A percentile compares a stretch with the other conserved stretches of the same genome.
phyloP scores from a whole-genome alignment of 2,113 vertebrate species.

The Phrynosoma platyrhinos region DNA sequence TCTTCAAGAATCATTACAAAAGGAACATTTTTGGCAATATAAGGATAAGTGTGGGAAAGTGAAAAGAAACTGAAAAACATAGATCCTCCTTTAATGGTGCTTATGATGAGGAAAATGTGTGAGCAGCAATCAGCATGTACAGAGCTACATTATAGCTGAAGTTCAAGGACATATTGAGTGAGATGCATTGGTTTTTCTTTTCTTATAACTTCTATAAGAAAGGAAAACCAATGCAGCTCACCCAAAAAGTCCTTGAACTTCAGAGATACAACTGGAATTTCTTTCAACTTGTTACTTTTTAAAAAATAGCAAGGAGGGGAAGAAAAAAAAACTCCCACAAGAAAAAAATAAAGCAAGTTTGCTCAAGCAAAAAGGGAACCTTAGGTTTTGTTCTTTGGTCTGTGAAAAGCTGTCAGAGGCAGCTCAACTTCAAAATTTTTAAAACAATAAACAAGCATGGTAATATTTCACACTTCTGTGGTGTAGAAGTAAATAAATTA shows the following conservation, averaged over 20 bases:
- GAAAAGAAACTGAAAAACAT: not conserved
- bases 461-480: not conserved
- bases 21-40: not conserved
- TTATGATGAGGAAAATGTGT: not conserved
- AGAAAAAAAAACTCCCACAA: not conserved
- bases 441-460: not conserved
- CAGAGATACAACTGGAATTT: not conserved
- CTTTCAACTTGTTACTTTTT: constrained; percentile 28
- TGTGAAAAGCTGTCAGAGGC: constrained; percentile 6
- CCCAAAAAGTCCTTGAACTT: not conserved
- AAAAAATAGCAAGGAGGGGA: not conserved
- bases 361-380: not conserved
- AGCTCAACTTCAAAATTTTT: not conserved
- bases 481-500: not conserved
- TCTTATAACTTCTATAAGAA: not conserved
- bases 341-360: not conserved
- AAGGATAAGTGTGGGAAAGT: not conserved
- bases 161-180: too few relatives aligned
- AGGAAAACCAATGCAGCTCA: not conserved
- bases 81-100: not conserved
- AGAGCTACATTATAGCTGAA: not conserved
- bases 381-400: constrained; percentile 4
- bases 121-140: not conserved
- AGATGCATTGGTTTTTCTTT: too few relatives aligned
- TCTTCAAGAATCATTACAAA: not conserved